Evolutionary conservation across 2,888 invertebrate species (phyloP).

Genomic region (Venusia cambrica): DNA sequence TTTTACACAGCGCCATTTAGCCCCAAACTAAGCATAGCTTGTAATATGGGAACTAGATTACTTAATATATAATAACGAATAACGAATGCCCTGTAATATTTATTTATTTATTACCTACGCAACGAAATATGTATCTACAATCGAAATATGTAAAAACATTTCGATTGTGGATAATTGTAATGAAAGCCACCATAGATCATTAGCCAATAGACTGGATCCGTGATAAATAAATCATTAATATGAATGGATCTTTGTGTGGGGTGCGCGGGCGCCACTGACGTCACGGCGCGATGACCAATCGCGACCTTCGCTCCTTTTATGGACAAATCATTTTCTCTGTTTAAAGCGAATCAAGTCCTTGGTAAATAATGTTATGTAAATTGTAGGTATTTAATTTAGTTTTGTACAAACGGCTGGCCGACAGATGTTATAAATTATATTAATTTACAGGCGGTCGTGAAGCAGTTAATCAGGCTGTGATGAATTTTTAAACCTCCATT

Average conservation of each 20-base stretch:
- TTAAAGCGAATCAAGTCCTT: slow-evolving; percentile 19
- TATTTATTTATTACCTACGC: too few species aligned
- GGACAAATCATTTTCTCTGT: slow-evolving; percentile 22
- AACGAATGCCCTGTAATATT: too few species aligned
- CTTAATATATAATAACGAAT: too few species aligned
- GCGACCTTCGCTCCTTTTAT: slow-evolving; percentile 22
- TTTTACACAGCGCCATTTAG: too few species aligned
- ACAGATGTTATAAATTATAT: slow-evolving; percentile 14
- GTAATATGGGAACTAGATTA: too few species aligned
- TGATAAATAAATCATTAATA: slow-evolving; percentile 66
- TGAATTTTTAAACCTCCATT: too few species aligned
- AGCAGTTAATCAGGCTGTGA: slow-evolving; percentile 1
- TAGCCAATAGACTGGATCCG: slow-evolving; percentile 46
- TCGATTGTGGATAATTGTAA: slow-evolving; percentile 11
- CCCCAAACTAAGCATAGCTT: too few species aligned
- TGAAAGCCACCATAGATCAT: slow-evolving; percentile 34
- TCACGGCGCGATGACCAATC: slow-evolving; percentile 41
- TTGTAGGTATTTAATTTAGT: slow-evolving; percentile 9
- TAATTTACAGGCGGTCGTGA: slow-evolving; percentile 6
- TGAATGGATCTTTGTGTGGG: slow-evolving; percentile 57
- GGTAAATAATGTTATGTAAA: slow-evolving; percentile 13
- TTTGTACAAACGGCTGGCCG: slow-evolving; percentile 9
- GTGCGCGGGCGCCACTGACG: slow-evolving; percentile 63
- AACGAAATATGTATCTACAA: too few species aligned
- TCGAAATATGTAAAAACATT: too few species aligned